These are phyloP conservation scores for Drosophila sucinea DNA, from an alignment of 1,140 invertebrate species.

Conservation along the genomic window DNA sequence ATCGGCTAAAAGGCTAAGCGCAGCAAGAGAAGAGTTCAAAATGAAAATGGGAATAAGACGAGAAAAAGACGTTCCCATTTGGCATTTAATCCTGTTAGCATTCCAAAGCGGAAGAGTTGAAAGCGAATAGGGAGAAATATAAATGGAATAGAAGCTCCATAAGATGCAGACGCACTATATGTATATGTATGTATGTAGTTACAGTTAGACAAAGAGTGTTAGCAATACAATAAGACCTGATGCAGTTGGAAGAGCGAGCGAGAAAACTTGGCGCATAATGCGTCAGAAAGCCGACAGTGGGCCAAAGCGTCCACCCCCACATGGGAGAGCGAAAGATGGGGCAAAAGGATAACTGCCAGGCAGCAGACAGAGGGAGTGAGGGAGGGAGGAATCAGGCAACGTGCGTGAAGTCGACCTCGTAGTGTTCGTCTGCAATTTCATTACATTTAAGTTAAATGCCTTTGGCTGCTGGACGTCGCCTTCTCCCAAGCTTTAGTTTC, in stretches of 20 bases:
- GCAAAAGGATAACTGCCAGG: constrained; percentile 8
- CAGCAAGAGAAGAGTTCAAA: neutral
- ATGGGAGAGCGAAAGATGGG: constrained; percentile 27
- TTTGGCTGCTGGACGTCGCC: constrained; percentile 43
- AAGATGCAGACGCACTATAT: neutral
- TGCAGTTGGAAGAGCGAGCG: constrained; percentile 39
- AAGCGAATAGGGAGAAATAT: constrained; percentile 3
- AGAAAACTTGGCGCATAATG: constrained; percentile 63
- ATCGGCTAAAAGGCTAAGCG: constrained; percentile 3
- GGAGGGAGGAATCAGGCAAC: constrained; percentile 29
- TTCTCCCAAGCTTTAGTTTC: neutral
- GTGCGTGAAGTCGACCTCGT: constrained; percentile 47
- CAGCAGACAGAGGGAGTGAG: neutral
- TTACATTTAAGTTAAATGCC: constrained; percentile 78
- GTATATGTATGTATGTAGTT: too few species aligned
- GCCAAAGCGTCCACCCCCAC: constrained; percentile 23
- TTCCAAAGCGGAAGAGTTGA: constrained; percentile 3
- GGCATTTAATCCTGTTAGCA: constrained; percentile 58
- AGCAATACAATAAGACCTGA: constrained; percentile 45
- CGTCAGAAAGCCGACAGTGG: constrained; percentile 43
- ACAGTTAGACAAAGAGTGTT: neutral
- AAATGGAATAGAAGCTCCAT: neutral
- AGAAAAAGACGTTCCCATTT: constrained; percentile 44
- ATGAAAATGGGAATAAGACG: constrained; percentile 8
- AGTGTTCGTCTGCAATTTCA: constrained; percentile 65